These are phyloP conservation scores for Calosoma granatense DNA, from an alignment of 1,140 invertebrate species.

Conservation along the genomic window DNA sequence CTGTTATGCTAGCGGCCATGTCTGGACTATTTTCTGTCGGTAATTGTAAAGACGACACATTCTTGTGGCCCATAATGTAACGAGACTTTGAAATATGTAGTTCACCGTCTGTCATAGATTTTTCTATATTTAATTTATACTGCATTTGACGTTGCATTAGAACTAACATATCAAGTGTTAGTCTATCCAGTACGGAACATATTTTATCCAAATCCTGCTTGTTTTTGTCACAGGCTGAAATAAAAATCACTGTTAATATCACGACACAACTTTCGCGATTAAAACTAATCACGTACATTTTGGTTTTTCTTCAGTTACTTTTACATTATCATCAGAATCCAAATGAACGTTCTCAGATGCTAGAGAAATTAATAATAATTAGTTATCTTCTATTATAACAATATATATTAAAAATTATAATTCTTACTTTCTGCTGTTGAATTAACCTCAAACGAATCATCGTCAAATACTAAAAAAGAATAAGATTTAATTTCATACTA, in stretches of 20 bases:
- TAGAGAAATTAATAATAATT: no score
- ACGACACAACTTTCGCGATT: no score
- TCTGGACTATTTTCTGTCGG: constrained; percentile 49
- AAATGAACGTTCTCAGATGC: no score
- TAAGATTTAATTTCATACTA: neutral
- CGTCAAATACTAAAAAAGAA: neutral
- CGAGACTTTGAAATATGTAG: constrained; percentile 59
- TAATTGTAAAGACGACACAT: constrained; percentile 51
- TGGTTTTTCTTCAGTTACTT: no score
- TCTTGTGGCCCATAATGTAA: constrained; percentile 59
- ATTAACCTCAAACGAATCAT: neutral
- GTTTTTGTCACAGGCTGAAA: no score
- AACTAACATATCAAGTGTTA: constrained; percentile 48
- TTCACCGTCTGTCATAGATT: constrained; percentile 47
- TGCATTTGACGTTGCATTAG: constrained; percentile 57
- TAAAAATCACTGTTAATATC: no score
- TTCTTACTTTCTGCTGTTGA: no score
- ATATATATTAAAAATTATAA: no score
- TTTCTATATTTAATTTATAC: constrained; percentile 52
- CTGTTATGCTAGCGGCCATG: constrained; percentile 26
- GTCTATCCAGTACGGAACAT: constrained; percentile 47
- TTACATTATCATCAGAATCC: no score
- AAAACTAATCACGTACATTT: no score
- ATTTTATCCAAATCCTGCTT: constrained; percentile 27
- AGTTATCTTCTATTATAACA: no score